Evolutionary conservation across 2,888 invertebrate species (phyloP).

Genomic region (Lasius fuliginosus): DNA sequence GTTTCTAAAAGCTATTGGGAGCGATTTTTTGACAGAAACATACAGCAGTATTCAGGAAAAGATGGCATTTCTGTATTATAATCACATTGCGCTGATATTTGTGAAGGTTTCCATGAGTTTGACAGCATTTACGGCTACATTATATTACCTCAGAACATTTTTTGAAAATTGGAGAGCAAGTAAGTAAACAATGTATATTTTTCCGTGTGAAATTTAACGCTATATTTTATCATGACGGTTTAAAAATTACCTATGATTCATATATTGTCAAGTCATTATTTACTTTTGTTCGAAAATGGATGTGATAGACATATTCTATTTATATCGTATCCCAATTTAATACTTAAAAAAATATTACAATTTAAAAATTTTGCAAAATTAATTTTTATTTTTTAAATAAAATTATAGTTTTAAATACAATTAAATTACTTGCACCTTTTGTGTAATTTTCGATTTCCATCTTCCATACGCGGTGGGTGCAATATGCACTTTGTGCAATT

Average conservation of each 20-base stretch:
- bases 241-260: neutral
- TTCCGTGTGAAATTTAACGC: neutral
- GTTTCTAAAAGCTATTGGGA: constrained; percentile 35
- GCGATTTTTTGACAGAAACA: constrained; percentile 23
- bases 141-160: constrained; percentile 29
- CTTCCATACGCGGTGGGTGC: too few relatives aligned
- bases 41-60: constrained; percentile 37
- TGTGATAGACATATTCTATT: neutral
- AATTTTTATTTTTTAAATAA: too few relatives aligned
- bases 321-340: neutral
- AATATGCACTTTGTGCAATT: too few relatives aligned
- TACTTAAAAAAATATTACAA: neutral
- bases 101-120: neutral
- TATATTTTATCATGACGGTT: constrained; percentile 17
- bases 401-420: too few relatives aligned
- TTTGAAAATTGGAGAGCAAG: constrained; percentile 10
- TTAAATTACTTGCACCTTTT: too few relatives aligned
- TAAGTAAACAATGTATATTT: constrained; percentile 16
- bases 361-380: too few relatives aligned
- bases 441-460: too few relatives aligned
- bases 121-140: neutral
- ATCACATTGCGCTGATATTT: constrained; percentile 23
- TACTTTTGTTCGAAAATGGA: neutral
- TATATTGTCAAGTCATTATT: constrained; percentile 13
- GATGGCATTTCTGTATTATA: constrained; percentile 40